Evolutionary conservation across 1,140 invertebrate species (phyloP), one percentile per base, ranked within the genome.

Genomic region (Caenorhabditis tropicalis): DNA sequence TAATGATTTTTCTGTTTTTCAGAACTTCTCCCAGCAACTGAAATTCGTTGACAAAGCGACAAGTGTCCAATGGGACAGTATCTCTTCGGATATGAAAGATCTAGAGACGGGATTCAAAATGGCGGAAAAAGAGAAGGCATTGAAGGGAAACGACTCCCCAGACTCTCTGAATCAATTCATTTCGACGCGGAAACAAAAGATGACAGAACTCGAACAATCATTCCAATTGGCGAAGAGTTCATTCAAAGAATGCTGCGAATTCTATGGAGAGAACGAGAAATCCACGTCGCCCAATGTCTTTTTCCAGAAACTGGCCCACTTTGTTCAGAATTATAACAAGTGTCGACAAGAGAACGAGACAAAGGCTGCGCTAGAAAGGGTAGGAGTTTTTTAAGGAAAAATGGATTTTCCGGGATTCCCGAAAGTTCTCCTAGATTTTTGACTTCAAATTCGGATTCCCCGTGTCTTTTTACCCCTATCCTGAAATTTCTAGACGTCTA

Each of bases 41-140:
- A 90, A 91, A 82, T 89, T 91, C 43, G 88, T 89, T 3, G 90
- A 91, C 12, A 87, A 85, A 56, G 90, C 89, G 7, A 79, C 88
- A 21, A 58, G 83, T 21, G 87, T 89, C 19, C 86, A 85, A 60
- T 85, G 88, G 49, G 85, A 88, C 29, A 79, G 53, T 24, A 49
- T 89, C 15, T 36, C 70, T 33, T 46, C 74, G 12, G 85, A 89
- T 81, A 74, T 84, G 74, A 83, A 84, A 24, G 88, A 88, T 29
- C 48, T 89, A 6, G 84, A 86, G 16, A 29, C 49, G 12, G 83
- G 70, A 51, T 88, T 88, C 65, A 82, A 86, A 31, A 80, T 87
- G 53, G 88, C 88, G 1, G 39, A 79, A 36, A 85, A 87, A 24
- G 88, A 89, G 82, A n/a, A 82, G 43, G 82, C 86, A 36, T 43